Base-by-base conservation (phyloP, 2,888 invertebrate genomes). In the Carpatolechia fugitivella region DNA sequence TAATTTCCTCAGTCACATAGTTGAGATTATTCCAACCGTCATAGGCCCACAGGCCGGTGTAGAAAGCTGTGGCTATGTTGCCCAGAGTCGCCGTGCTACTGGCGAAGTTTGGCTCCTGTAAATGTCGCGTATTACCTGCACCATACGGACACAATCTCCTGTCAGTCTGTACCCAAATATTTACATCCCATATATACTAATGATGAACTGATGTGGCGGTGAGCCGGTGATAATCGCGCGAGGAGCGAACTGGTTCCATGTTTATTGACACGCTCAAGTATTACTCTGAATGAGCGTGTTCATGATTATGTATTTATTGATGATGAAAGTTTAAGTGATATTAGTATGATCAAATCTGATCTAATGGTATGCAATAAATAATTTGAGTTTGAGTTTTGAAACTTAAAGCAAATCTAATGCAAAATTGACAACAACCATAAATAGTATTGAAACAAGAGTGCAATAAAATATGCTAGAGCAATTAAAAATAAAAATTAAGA, bases 11-110 rank as follows among this genome's bases (percentile, higher is more conserved):
- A 61, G 99, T 99, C 60, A 99, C 99, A 91, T 98, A 99, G 91
- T 99, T 99, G 68, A 99, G 93, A 89, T 99, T 99, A 87, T 99
- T 99, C 98, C 98, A 98, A 69, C 98, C 98, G 82, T 98, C 98
- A 86, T 98, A 98, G 59, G 98, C 98, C 97, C 97, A 98, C 30
- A 97, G 92, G 61, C 98, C 98, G 33, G 97, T 97, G 91, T 98
- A 98, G 91, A 98, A 97, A 57, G 97, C 97, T 36, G 96, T 96
- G 61, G 98, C 98, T 71, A 98, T 94, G 83, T 96, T 95, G 64
- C 97, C 95, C 68, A 95, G 82, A 51, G 94, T 94, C 72, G 93
- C 93, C 76, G 91, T 92, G 70, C 88, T 88, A 74, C 95, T 95
- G 82, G 91, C 92, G 92, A 98, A 98, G 83, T 94, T 94, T 75